A percentile compares a stretch with the other conserved stretches of the same genome.
phyloP scores from a whole-genome alignment of 2,888 invertebrate genomes.

The Nematopogon swammerdamellus region DNA sequence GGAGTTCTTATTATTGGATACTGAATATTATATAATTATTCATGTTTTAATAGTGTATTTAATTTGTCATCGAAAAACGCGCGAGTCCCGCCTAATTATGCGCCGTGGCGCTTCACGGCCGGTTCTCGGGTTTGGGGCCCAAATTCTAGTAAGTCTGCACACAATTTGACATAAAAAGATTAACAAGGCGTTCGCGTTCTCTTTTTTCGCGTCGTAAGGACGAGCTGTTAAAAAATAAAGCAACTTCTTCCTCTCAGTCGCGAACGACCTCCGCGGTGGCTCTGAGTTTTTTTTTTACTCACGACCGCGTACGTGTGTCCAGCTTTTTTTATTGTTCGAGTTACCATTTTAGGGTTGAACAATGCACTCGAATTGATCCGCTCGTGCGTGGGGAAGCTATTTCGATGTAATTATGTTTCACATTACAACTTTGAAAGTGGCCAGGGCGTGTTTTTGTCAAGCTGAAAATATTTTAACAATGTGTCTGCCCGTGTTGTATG shows the following conservation, averaged over 20 bases:
- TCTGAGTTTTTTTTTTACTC: constrained; percentile 53
- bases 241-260: constrained; percentile 56
- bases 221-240: constrained; percentile 58
- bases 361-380: constrained; percentile 44
- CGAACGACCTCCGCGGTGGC: constrained; percentile 54
- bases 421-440: no score
- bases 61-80: no score
- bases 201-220: constrained; percentile 51
- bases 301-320: constrained; percentile 50
- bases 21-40: no score
- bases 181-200: constrained; percentile 53
- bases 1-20: no score
- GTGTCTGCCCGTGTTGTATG: no score
- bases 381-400: no score
- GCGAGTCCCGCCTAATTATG: not conserved
- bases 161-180: constrained; percentile 54
- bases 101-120: constrained; percentile 15
- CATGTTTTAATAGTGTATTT: no score
- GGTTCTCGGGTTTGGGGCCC: constrained; percentile 52
- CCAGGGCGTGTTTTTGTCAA: no score
- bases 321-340: constrained; percentile 50
- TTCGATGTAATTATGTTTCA: no score
- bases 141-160: constrained; percentile 53
- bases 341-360: constrained; percentile 52
- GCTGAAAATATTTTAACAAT: no score